Conservation (phyloP, 2,888 invertebrate genomes). For the Nymphalis polychloros region DNA sequence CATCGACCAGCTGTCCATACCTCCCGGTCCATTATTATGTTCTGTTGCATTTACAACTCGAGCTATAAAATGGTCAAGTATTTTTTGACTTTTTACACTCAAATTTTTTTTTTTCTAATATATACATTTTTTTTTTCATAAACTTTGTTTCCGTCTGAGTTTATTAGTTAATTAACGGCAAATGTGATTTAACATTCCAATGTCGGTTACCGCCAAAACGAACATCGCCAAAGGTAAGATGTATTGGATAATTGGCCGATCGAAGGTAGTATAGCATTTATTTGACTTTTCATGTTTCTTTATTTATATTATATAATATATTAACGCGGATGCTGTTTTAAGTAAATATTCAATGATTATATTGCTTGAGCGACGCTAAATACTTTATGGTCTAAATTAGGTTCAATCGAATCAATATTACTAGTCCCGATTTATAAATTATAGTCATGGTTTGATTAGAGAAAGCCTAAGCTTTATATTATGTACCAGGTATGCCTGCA, state of each 20-base stretch:
- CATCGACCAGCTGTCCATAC: conserved; percentile 26
- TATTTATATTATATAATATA: conserved; percentile 26
- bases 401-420: conserved; percentile 12
- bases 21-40: conserved; percentile 66
- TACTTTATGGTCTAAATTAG: conserved; percentile 22
- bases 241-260: conserved; percentile 65
- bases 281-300: conserved; percentile 69
- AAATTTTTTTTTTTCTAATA: conserved; percentile 67
- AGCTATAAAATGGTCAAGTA: conserved; percentile 82
- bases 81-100: conserved; percentile 83
- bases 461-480: conserved; percentile 14
- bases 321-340: conserved; percentile 24
- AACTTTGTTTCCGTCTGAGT: conserved; percentile 64
- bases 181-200: conserved; percentile 76
- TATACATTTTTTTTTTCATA: conserved; percentile 61
- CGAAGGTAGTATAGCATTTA: conserved; percentile 83
- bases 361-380: conserved; percentile 25
- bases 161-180: conserved; percentile 55
- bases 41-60: conserved; percentile 75
- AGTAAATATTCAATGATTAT: conserved; percentile 13
- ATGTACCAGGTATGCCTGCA: conserved; percentile 4
- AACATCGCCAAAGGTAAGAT: conserved; percentile 78
- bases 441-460: conserved; percentile 15
- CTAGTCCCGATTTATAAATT: conserved; percentile 22
- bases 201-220: conserved; percentile 70